A percentile compares a stretch with the other conserved stretches of the same genome.
Conservation (phyloP, 2,888 invertebrate genomes). For the Dryadula phaetusa region DNA sequence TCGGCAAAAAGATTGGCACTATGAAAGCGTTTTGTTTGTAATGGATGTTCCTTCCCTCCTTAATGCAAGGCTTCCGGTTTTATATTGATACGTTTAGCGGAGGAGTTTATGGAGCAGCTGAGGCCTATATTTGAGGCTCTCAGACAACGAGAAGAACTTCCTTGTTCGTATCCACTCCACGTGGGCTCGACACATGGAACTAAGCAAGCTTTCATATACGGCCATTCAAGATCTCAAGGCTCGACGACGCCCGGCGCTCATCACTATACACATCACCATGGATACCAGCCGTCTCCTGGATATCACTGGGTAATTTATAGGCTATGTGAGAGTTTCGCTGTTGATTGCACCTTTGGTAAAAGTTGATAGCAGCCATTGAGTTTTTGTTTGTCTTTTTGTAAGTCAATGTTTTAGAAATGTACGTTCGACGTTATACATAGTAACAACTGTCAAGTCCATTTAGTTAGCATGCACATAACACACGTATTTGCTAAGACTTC, state of each 20-base stretch:
- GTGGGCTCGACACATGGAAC: conserved; percentile 89
- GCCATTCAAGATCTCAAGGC: conserved; percentile 86
- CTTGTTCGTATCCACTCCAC: conserved; percentile 95
- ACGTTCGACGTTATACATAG: conserved; percentile 47
- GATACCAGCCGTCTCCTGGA: conserved; percentile 89
- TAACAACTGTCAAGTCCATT: conserved; percentile 53
- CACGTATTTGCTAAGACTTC: conserved; percentile 40
- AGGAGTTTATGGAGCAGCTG: conserved; percentile 97
- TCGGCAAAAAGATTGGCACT: conserved; percentile 80
- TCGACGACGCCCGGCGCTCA: conserved; percentile 86
- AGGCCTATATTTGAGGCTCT: conserved; percentile 98
- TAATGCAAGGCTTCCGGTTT: conserved; percentile 77
- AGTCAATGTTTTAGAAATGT: conserved; percentile 62
- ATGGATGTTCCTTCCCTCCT: conserved; percentile 62
- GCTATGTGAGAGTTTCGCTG: conserved; percentile 68
- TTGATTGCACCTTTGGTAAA: conserved; percentile 61
- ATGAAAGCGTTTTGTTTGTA: conserved; percentile 68
- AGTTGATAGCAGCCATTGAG: conserved; percentile 59
- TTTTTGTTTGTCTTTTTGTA: conserved; percentile 60
- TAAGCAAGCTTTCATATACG: conserved; percentile 85
- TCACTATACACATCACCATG: conserved; percentile 86
- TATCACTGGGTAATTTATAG: conserved; percentile 89
- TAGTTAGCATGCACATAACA: conserved; percentile 66
- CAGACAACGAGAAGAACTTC: conserved; percentile 95
- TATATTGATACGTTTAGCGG: conserved; percentile 88